Evolutionary conservation across 2,113 vertebrate genomes (phyloP).

Genomic region (Talpa occidentalis): DNA sequence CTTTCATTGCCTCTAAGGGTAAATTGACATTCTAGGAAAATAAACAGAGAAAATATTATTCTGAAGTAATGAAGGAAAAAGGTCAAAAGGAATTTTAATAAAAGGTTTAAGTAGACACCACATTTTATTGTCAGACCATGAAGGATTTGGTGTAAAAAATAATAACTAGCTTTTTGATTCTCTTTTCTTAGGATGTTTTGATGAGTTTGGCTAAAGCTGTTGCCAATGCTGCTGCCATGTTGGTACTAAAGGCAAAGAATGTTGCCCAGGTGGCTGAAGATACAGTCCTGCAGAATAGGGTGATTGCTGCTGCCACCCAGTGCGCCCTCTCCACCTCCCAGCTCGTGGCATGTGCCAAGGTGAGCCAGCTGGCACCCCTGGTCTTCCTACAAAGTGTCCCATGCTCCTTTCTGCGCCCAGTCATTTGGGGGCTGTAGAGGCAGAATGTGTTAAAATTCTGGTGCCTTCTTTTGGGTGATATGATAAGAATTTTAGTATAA

Average conservation of each 20-base stretch:
- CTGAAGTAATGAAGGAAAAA: neutral
- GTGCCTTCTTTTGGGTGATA: neutral
- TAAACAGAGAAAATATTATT: neutral
- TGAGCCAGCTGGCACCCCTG: conserved; percentile 62
- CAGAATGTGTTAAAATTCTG: neutral
- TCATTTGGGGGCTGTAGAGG: neutral
- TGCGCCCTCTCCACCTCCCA: conserved; percentile 99
- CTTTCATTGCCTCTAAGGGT: neutral
- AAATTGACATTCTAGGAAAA: conserved; percentile 26
- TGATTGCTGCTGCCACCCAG: conserved; percentile 97
- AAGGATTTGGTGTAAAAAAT: neutral
- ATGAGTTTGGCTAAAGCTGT: conserved; percentile 99
- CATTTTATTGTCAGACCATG: neutral
- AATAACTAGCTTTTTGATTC: neutral
- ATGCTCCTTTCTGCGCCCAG: too few relatives aligned
- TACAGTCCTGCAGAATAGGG: conserved; percentile 95
- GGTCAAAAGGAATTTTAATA: conserved; percentile 17
- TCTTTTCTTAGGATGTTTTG: conserved; percentile 92
- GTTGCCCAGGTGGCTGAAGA: conserved; percentile 98
- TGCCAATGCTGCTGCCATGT: conserved; percentile 98
- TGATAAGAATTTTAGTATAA: neutral
- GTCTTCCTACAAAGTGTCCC: rapidly evolving
- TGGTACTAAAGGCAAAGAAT: conserved; percentile 98
- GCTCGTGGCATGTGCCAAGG: conserved; percentile 99
- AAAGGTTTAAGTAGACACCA: neutral